Base-by-base conservation (phyloP, 2,888 invertebrate genomes). In the Drosophila monieri region DNA sequence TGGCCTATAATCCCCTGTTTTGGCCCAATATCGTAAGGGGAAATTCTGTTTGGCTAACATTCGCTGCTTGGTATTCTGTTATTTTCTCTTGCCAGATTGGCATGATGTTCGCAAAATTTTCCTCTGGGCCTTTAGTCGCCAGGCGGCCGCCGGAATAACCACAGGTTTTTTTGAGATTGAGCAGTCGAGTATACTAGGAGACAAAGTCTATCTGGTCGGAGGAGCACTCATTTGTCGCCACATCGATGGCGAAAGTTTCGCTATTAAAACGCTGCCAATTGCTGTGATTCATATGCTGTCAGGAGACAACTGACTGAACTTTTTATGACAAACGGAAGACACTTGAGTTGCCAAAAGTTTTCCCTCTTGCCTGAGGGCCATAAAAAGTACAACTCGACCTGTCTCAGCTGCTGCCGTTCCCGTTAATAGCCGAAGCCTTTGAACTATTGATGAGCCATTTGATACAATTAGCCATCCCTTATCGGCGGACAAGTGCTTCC, bases 281-380 rank as follows among this genome's bases (percentile, higher is more conserved):
- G 80, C 77, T 59, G 86, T 84, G 84, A 84, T 84, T 84, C 86
- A 88, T 88, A 73, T 85, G 83, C 80, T 76, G 71, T 56, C 54
- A 53, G 76, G 18, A 48, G 49, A 32, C 15, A 39, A 48, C 39
- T 51, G 23, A 41, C 57, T 60, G 66, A 59, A 70, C 59, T 52
- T 80, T 83, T 84, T 88, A 84, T 84, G 83, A 76, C 84, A 88
- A 84, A 86, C 83, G 83, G 83, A 84, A 74, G 81, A 48, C 80
- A 88, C 81, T 83, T 79, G 83, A 88, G 69, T 21, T 43, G 2
- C 21, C 53, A 49, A 85, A 88, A 75, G 60, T 88, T 88, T 74
- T 51, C 39, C 72, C 59, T 64, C 62, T 57, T 70, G 46, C 60
- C 48, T 18, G 27, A 27, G 32, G 52, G 85, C 65, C 60, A 80